Evolutionary conservation across 2,888 invertebrate genomes (phyloP), one percentile per base, ranked within the genome.

Genomic region (Leucophenga montana): DNA sequence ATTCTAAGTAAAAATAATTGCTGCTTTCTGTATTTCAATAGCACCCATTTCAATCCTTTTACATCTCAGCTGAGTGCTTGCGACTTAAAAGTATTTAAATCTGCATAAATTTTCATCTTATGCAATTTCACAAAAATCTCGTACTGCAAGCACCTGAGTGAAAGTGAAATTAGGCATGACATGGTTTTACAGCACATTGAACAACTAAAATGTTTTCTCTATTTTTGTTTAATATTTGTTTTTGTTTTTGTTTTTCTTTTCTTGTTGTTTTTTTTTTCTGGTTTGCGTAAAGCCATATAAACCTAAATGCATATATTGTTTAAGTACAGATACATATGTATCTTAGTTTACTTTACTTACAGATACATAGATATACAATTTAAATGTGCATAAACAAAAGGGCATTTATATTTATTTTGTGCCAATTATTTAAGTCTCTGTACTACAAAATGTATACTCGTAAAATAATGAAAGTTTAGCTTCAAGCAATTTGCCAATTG

Each of bases 1-100:
- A 71, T 66, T 73, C 71, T 69, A 44, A 27, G 61, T 66, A 54
- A 48, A 61, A 69, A 69, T 71, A 70, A 71, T 71, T 73, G 62
- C 46, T 46, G 62, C 48, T 16, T 57, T 67, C n/a, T 66, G 33
- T 18, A 20, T 67, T 33, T 57, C 57, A 57, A 39, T 67, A 64
- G 48, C 33, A 48, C 2, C 59, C 22, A 66, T 57, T 57, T 33
- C 61, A 20, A 4, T 20, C 54, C 16, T 18, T 59, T 31, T 27
- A 27, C 27, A 3, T 31, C n/a, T 27, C 14, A 14, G 11, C 22
- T 56, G 27, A 22, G 56, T 56, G 56, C 39, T 14, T 14, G 11
- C 33, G 62, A 48, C 46, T 31, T 27, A 56, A 56, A 64, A n/a
- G 62, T 39, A 64, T 64, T 64, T 64, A 64, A 64, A 64, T 64